phyloP scores from a whole-genome alignment of 2,797 vertebrate genomes.

The Phrynocephalus guinanensis region DNA sequence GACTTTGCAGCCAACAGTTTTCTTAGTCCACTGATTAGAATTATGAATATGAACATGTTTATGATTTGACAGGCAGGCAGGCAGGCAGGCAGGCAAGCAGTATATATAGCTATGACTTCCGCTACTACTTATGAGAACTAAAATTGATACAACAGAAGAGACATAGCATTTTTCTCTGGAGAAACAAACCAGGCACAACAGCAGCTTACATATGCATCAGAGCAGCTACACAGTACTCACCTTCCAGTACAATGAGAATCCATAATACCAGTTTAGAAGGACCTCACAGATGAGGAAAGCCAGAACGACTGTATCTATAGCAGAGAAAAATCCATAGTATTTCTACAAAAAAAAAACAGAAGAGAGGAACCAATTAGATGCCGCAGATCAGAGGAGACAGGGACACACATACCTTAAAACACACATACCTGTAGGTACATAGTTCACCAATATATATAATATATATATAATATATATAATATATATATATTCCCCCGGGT shows the following conservation, averaged over 20 bases:
- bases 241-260: constrained; percentile 72
- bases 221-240: constrained; percentile 42
- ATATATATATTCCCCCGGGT: too few relatives aligned
- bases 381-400: background rate
- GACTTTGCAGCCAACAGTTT: too few relatives aligned
- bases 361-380: constrained; percentile 10
- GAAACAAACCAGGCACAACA: background rate
- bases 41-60: too few relatives aligned
- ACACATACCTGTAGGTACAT: too few relatives aligned
- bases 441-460: too few relatives aligned
- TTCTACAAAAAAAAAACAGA: constrained; percentile 54
- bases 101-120: background rate
- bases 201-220: background rate
- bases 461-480: too few relatives aligned
- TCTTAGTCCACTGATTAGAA: too few relatives aligned
- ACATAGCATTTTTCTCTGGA: background rate
- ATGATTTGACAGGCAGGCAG: too few relatives aligned
- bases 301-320: constrained; percentile 63
- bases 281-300: constrained; percentile 62
- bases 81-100: too few relatives aligned
- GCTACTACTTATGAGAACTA: background rate
- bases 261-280: constrained; percentile 62
- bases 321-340: constrained; percentile 65
- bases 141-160: background rate
- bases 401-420: background rate